phyloP scores from a whole-genome alignment of 2,113 vertebrate species.

The Spea bombifrons region DNA sequence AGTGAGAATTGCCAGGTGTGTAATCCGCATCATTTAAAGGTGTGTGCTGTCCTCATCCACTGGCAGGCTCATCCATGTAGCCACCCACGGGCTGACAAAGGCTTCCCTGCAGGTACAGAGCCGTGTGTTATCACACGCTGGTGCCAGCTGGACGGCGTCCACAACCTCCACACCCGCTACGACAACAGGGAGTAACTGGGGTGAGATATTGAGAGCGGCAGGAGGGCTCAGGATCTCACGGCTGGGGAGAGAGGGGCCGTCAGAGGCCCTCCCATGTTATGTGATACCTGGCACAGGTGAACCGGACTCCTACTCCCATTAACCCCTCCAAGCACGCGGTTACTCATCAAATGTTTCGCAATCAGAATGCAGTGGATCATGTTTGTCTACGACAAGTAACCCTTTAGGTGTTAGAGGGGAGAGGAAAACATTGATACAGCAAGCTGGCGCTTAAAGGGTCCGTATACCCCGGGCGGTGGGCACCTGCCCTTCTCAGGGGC shows the following conservation, averaged over 20 bases:
- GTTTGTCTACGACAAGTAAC: no score
- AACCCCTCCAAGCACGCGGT: no score
- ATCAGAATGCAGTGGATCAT: no score
- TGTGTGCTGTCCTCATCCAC: neutral
- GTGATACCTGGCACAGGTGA: conserved; percentile 1
- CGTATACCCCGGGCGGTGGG: no score
- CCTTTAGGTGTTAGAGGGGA: no score
- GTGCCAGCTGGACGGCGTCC: conserved; percentile 16
- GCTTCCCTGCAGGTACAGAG: neutral
- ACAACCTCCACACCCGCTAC: neutral
- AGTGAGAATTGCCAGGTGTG: no score
- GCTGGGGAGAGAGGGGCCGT: conserved; percentile 3
- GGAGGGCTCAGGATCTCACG: conserved; percentile 26
- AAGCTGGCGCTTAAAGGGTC: no score
- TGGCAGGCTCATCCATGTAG: neutral
- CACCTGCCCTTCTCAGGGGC: no score
- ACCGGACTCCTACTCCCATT: neutral
- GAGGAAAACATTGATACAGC: no score
- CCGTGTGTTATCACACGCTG: neutral
- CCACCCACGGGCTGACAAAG: neutral
- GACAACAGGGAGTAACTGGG: conserved; percentile 1
- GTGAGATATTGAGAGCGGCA: neutral
- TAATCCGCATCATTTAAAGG: no score
- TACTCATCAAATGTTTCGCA: no score
- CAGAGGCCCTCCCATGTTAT: neutral